These are phyloP conservation scores for Kryptolebias ocellatus DNA, from an alignment of 2,797 vertebrate species.

Conservation along the genomic window DNA sequence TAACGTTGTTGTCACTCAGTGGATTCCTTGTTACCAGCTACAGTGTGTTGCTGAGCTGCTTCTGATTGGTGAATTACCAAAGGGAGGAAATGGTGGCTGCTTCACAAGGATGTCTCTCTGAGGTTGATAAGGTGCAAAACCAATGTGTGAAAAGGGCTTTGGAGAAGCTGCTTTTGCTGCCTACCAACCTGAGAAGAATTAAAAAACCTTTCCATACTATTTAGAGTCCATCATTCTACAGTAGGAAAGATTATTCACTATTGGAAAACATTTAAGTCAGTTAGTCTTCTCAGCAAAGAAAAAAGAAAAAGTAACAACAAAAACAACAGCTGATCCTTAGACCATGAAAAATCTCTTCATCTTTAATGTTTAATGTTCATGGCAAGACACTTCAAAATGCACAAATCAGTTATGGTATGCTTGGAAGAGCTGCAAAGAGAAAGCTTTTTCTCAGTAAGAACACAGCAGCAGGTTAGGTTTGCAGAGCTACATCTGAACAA, in stretches of 20 bases:
- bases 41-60: neutral
- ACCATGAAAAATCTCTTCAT: neutral
- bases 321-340: neutral
- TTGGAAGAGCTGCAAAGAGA: neutral
- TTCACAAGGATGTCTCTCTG: neutral
- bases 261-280: neutral
- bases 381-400: neutral
- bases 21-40: neutral
- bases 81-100: neutral
- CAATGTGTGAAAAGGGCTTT: constrained; percentile 1
- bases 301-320: neutral
- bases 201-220: neutral
- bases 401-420: neutral
- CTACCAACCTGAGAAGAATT: neutral
- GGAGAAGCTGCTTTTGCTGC: neutral
- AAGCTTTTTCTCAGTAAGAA: too few relatives aligned
- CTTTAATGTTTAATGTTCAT: neutral
- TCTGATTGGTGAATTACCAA: neutral
- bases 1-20: neutral
- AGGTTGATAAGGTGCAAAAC: neutral
- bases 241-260: neutral
- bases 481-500: too few relatives aligned
- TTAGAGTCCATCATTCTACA: neutral
- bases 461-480: too few relatives aligned
- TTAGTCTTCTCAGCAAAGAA: neutral